A percentile compares a stretch with the other conserved stretches of the same genome.
phyloP scores from a whole-genome alignment of 2,888 invertebrate genomes.

The Polylopha cassiicola region DNA sequence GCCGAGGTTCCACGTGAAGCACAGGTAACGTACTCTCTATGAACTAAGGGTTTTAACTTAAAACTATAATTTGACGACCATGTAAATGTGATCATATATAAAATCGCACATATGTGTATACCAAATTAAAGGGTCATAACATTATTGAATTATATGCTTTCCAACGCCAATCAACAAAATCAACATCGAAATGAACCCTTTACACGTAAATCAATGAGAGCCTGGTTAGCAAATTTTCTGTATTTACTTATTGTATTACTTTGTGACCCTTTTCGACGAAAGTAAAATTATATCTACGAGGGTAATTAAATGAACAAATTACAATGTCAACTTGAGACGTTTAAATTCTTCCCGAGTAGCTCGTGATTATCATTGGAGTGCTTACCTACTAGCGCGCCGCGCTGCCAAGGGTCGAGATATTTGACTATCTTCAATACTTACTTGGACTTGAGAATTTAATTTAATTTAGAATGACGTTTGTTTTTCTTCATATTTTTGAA shows the following conservation, averaged over 20 bases:
- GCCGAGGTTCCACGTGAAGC: conserved; percentile 61
- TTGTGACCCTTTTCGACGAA: conserved; percentile 5
- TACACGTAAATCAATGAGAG: conserved; percentile 8
- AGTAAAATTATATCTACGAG: conserved; percentile 24
- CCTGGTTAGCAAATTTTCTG: conserved; percentile 6
- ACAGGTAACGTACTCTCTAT: conserved; percentile 45
- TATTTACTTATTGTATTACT: conserved; percentile 8
- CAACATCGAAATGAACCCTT: no score
- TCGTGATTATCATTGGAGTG: conserved; percentile 4
- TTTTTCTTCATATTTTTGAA: no score
- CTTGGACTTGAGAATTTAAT: no score
- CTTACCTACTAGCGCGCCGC: conserved; percentile 1
- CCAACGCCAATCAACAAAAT: not conserved
- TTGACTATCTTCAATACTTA: no score
- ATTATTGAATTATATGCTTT: no score
- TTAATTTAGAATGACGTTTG: no score
- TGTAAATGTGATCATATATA: no score
- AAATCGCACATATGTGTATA: no score
- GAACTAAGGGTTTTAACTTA: no score
- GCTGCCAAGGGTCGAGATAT: no score
- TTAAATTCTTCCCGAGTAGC: conserved; percentile 25
- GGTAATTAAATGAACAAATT: conserved; percentile 50
- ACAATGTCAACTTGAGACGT: conserved; percentile 39
- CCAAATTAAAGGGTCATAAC: no score
- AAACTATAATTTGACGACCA: no score